Conservation (phyloP, 2,888 invertebrate genomes). For the Cecidostiba fungosa region DNA sequence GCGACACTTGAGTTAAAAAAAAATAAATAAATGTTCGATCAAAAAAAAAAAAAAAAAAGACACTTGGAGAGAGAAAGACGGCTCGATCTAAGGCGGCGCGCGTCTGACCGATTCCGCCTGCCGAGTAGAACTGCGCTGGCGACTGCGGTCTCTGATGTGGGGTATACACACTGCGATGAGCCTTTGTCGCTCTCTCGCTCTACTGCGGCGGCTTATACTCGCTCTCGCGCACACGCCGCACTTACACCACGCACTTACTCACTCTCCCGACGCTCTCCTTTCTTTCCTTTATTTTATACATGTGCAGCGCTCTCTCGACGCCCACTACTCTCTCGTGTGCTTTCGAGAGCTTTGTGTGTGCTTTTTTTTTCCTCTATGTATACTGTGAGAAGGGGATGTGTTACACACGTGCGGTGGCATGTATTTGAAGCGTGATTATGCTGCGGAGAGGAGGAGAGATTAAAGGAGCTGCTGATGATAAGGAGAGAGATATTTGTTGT, state of each 20-base stretch:
- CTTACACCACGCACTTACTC: slow-evolving; percentile 31
- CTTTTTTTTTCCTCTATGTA: background rate
- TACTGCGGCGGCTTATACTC: too few species aligned
- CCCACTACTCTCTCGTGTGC: background rate
- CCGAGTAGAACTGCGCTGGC: slow-evolving; percentile 27
- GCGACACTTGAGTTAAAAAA: too few species aligned
- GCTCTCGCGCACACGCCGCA: background rate
- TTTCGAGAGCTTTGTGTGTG: background rate
- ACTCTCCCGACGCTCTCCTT: slow-evolving; percentile 30
- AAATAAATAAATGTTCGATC: background rate
- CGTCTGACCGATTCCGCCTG: slow-evolving; percentile 28
- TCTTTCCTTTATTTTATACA: slow-evolving; percentile 19
- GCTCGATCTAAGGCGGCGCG: background rate
- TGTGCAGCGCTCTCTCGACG: background rate
- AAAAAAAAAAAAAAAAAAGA: background rate
- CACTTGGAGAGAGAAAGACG: background rate
- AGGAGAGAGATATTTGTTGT: background rate
- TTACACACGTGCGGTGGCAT: background rate
- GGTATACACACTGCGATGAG: background rate
- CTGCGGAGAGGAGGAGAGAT: background rate
- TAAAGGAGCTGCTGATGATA: too few species aligned
- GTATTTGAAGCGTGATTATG: background rate
- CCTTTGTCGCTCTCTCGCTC: slow-evolving; percentile 1
- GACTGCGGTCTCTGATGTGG: too few species aligned
- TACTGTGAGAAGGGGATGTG: too few species aligned